Evolutionary conservation across 2,888 invertebrate species (phyloP), one percentile per base, ranked within the genome.

Genomic region (Germaria angustata): DNA sequence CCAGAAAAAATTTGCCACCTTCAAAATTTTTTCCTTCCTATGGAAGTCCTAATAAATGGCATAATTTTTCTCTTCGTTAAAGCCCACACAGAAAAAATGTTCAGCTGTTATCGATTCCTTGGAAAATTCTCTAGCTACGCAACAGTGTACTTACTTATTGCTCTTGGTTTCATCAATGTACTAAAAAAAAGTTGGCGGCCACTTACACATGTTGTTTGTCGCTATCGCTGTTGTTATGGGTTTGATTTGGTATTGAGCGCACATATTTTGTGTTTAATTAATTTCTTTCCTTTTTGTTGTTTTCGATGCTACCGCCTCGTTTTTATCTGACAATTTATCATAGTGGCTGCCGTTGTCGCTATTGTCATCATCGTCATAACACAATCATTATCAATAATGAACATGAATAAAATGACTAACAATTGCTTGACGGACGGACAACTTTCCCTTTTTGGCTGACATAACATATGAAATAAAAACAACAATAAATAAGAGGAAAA

Each of bases 391-490:
- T 39, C 41, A 39, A 9, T 69, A 71, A 65, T 66, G 65, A 81
- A 55, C 72, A 69, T 73, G 53, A 78, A 80, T 57, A 34, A 65
- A 44, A 46, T 61, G 57, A 53, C 69, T 61, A 75, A 53, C 44
- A 65, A 66, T 3, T 53, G 41, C 63, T 20, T 65, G 71, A 55
- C 34, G 80, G 80, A 72, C 79, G 79, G 77, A 78, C 80, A 63
- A 86, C 85, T 85, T 86, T 86, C 85, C 86, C 86, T 85, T 86
- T 86, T 84, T 78, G n/a, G 83, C 85, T 85, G 86, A 85, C 84
- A 85, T 86, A 84, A 85, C 84, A 80, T 22, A 69, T 61, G 49
- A 59, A 51, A 59, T 13, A 77, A 75, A 46, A 53, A 41, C n/a
- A 39, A 61, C 9, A 72, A 11, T 28, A 28, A 55, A n/a, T n/a